Evolutionary conservation across 2,888 invertebrate genomes (phyloP).

Genomic region (Pemphredon lugubris): DNA sequence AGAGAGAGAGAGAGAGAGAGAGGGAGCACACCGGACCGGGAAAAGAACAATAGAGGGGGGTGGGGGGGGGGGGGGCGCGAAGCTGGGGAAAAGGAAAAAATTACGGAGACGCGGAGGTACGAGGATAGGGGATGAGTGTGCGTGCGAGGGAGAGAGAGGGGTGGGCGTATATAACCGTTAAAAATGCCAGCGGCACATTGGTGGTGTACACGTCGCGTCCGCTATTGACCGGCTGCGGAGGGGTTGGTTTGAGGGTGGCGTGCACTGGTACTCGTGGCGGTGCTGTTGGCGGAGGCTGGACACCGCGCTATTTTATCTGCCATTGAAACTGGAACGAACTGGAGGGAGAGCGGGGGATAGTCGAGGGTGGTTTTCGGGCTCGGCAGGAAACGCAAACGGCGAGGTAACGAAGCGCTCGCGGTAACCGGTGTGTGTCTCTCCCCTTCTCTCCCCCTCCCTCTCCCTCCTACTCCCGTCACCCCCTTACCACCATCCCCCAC

Average conservation of each 20-base stretch:
- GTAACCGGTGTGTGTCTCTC: no score
- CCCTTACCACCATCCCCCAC: no score
- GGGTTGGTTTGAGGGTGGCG: constrained; percentile 35
- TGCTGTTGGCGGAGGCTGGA: constrained; percentile 55
- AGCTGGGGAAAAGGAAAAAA: constrained; percentile 5
- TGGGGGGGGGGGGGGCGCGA: constrained; percentile 17
- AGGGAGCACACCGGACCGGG: constrained; percentile 12
- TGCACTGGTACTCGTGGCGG: constrained; percentile 27
- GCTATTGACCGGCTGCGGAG: constrained; percentile 62
- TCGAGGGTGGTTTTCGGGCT: constrained; percentile 62
- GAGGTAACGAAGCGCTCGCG: constrained; percentile 62
- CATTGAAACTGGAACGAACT: constrained; percentile 66
- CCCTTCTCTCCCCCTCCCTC: no score
- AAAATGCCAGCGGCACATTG: constrained; percentile 63
- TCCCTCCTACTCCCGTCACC: no score
- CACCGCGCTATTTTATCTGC: constrained; percentile 65
- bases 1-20: background rate
- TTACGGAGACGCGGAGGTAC: constrained; percentile 3
- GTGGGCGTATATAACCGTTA: constrained; percentile 56
- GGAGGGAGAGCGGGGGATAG: constrained; percentile 31
- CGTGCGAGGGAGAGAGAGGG: background rate
- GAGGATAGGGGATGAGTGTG: background rate
- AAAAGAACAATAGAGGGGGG: constrained; percentile 45
- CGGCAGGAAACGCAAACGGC: constrained; percentile 62
- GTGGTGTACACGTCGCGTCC: constrained; percentile 59